Percentiles rank a stretch among this genome's conserved stretches.
phyloP scores from a whole-genome alignment of 2,888 invertebrate species.

The Caenorhabditis doughertyi region DNA sequence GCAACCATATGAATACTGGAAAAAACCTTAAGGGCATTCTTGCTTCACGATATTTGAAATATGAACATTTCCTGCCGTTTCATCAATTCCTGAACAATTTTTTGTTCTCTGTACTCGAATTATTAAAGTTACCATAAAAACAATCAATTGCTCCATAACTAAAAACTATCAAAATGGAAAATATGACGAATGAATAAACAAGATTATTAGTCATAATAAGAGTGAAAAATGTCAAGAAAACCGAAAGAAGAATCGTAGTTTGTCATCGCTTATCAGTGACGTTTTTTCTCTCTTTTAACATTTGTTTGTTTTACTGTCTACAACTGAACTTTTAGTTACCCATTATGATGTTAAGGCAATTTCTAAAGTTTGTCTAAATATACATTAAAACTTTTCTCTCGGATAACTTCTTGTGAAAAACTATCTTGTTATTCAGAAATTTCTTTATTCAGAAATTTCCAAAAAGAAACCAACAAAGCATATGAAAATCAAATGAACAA shows the following conservation, averaged over 20 bases:
- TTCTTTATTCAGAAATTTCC: too few species aligned
- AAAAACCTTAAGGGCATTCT: conserved; percentile 38
- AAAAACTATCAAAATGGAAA: not conserved
- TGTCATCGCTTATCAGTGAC: conserved; percentile 31
- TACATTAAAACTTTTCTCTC: too few species aligned
- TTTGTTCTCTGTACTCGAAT: not conserved
- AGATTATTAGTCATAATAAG: conserved; percentile 30
- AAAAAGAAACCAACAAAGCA: not conserved
- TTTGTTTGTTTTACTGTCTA: conserved; percentile 13
- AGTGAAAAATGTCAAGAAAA: conserved; percentile 22
- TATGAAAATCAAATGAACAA: not conserved
- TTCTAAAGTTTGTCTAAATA: too few species aligned
- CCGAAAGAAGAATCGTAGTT: conserved; percentile 6
- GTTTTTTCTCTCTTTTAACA: too few species aligned
- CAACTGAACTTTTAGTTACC: not conserved
- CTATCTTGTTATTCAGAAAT: too few species aligned
- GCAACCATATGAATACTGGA: conserved; percentile 41
- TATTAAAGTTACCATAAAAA: conserved; percentile 23
- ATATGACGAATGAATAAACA: conserved; percentile 19
- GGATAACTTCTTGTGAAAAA: too few species aligned
- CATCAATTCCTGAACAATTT: conserved; percentile 40
- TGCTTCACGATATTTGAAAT: conserved; percentile 19
- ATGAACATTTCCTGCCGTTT: conserved; percentile 31
- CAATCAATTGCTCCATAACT: conserved; percentile 38
- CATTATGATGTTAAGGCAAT: too few species aligned